phyloP scores from a whole-genome alignment of 2,888 invertebrate genomes.

The Hipparchia sbordonii region DNA sequence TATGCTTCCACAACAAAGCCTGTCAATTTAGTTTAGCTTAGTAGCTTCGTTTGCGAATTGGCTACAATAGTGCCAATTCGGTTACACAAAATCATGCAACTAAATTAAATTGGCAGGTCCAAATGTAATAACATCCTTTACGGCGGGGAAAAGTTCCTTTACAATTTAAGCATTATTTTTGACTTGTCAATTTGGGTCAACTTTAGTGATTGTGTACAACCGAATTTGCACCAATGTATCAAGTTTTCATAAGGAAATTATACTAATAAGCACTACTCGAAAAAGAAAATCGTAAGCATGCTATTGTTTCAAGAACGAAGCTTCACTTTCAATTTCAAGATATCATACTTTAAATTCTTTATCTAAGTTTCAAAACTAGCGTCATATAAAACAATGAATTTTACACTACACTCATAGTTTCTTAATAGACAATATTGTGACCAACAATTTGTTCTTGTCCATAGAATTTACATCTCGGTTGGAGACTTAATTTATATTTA shows the following conservation, averaged over 20 bases:
- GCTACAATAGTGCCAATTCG: too few relatives aligned
- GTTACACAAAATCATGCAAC: too few relatives aligned
- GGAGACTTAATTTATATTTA: not conserved
- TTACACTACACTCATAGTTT: slow-evolving; percentile 21
- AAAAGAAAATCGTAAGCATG: not conserved
- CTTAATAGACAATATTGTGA: slow-evolving; percentile 18
- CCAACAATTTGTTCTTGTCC: slow-evolving; percentile 16
- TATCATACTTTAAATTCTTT: slow-evolving; percentile 21
- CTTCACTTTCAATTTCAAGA: slow-evolving; percentile 9
- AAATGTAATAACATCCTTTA: too few relatives aligned
- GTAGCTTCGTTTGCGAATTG: too few relatives aligned
- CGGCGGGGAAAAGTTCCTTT: too few relatives aligned
- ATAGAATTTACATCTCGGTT: slow-evolving; percentile 6
- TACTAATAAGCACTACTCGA: not conserved
- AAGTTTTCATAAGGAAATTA: not conserved
- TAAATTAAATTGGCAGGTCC: too few relatives aligned
- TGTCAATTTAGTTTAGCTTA: too few relatives aligned
- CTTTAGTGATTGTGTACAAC: not conserved
- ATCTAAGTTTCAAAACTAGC: slow-evolving; percentile 34
- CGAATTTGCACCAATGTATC: not conserved
- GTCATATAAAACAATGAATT: slow-evolving; percentile 33
- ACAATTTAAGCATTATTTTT: not conserved
- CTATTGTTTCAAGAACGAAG: slow-evolving; percentile 23
- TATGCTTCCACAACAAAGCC: too few relatives aligned
- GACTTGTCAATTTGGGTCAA: too few relatives aligned